Percentiles rank a stretch among this genome's conserved stretches.
Conservation (phyloP, 2,888 invertebrate species). For the Parthenolecanium corni region DNA sequence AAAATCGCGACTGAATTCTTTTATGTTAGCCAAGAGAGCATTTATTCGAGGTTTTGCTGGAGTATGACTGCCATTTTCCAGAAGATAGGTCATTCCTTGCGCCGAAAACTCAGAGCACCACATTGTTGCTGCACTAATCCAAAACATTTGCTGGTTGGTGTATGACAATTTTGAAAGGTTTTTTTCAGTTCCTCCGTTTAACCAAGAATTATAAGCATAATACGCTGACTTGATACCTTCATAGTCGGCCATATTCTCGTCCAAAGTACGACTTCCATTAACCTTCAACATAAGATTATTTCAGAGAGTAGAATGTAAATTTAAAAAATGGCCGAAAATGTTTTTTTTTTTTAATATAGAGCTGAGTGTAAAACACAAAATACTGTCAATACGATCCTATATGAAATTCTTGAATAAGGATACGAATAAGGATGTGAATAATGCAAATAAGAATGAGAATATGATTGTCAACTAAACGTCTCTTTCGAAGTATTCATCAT, state of each 20-base stretch:
- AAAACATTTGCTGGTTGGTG: conserved; percentile 60
- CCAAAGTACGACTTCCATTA: conserved; percentile 40
- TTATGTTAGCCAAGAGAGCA: conserved; percentile 49
- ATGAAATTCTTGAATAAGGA: no score
- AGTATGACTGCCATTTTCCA: conserved; percentile 42
- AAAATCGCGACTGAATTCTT: conserved; percentile 48
- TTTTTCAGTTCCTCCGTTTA: conserved; percentile 52
- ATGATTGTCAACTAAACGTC: no score
- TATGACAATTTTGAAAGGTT: conserved; percentile 55
- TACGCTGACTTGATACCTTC: conserved; percentile 84
- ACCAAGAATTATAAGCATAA: conserved; percentile 65
- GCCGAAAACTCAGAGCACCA: conserved; percentile 68
- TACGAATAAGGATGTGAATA: no score
- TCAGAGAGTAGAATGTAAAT: no score
- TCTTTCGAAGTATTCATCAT: no score
- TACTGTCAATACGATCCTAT: no score
- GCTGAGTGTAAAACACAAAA: no score
- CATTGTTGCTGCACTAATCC: conserved; percentile 70
- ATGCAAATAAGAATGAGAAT: no score
- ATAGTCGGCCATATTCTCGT: conserved; percentile 78
- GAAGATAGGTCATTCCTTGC: conserved; percentile 58
- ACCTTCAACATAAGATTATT: neutral
- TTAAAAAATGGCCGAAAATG: no score
- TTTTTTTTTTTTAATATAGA: no score
- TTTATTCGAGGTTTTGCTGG: conserved; percentile 45